Base-by-base conservation (phyloP, 2,113 vertebrate genomes). In the Rhadina sibilatrix region DNA sequence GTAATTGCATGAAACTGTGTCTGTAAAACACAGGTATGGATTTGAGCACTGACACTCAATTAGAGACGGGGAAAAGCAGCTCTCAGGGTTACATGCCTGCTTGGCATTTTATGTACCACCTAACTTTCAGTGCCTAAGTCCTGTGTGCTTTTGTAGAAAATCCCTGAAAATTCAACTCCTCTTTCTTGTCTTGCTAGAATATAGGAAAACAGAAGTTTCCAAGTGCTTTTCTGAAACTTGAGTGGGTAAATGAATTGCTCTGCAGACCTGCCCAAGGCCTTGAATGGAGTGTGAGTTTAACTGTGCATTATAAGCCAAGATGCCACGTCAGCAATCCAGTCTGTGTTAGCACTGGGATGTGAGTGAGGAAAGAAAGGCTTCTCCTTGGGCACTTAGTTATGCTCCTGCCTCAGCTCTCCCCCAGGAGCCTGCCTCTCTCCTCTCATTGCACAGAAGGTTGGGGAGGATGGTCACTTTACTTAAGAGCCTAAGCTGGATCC, bases 311-410 rank as follows among this genome's bases (percentile, higher is more conserved):
- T n/a, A 50, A 82, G 35, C 30, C 35, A 19, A 76, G n/a, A 19
- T 14, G 21, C 38, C 0, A 0, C 2, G 3, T 37, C 63, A 57
- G 31, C 11, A 15, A 24, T 20, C 24, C 60, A 33, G 11, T 16
- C 46, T 38, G 18, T 46, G 12, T 38, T 27, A 52, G 25, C 16
- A 4, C 9, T 18, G 17, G 25, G 31, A 37, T 69, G 33, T 24
- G 33, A 50, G 44, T 12, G 49, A 60, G 42, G 17, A 35, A 19
- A 22, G 12, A 60, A 90, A 68, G 22, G 38, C 18, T 84, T 70
- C 35, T 82, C 25, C 57, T 20, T 35, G 19, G 35, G 4, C 12
- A 4, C 42, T 61, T 60, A 22, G 12, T n/a, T 10, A 23, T 35
- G 15, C 10, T 74, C 10, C 59, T n/a, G 22, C 19, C 56, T 42